phyloP scores from a whole-genome alignment of 2,888 invertebrate species.

The Dolichomitus sp. region DNA sequence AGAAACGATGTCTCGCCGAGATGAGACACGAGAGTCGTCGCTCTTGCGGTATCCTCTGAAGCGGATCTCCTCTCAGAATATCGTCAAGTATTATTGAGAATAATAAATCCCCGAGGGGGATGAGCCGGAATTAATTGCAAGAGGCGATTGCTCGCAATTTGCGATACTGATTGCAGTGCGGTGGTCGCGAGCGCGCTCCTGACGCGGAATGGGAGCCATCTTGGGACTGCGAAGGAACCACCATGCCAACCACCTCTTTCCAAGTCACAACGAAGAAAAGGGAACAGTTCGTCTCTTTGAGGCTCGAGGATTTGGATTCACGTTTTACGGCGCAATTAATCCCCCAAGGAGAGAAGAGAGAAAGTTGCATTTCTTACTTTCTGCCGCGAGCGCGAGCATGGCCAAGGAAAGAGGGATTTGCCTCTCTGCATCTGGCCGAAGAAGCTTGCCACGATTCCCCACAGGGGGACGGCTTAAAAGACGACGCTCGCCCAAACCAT shows the following conservation, averaged over 20 bases:
- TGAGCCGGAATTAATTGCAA: slow-evolving; percentile 82
- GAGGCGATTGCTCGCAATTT: slow-evolving; percentile 83
- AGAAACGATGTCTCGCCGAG: slow-evolving; percentile 49
- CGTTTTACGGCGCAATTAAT: slow-evolving; percentile 84
- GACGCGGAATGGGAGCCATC: slow-evolving; percentile 49
- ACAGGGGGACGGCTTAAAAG: slow-evolving; percentile 50
- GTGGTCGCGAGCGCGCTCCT: slow-evolving; percentile 64
- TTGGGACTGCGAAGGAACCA: slow-evolving; percentile 52
- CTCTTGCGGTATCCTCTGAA: slow-evolving; percentile 46
- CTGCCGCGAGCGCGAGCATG: slow-evolving; percentile 64
- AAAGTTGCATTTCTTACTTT: slow-evolving; percentile 71
- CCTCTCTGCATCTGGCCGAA: slow-evolving; percentile 48
- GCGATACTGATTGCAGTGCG: slow-evolving; percentile 82
- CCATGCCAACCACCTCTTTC: slow-evolving; percentile 19
- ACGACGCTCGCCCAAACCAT: slow-evolving; percentile 31
- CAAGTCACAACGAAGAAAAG: slow-evolving; percentile 55
- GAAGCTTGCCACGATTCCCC: slow-evolving; percentile 47
- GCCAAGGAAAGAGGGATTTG: slow-evolving; percentile 78
- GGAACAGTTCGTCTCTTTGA: slow-evolving; percentile 74
- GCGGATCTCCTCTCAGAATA: slow-evolving; percentile 42
- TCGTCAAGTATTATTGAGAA: slow-evolving; percentile 70
- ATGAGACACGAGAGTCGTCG: slow-evolving; percentile 39
- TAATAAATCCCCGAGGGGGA: slow-evolving; percentile 73
- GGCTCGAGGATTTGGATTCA: slow-evolving; percentile 80
- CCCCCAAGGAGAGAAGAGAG: slow-evolving; percentile 79